These are phyloP conservation scores for Pampus argenteus DNA, from an alignment of 2,797 vertebrate species.

Conservation along the genomic window DNA sequence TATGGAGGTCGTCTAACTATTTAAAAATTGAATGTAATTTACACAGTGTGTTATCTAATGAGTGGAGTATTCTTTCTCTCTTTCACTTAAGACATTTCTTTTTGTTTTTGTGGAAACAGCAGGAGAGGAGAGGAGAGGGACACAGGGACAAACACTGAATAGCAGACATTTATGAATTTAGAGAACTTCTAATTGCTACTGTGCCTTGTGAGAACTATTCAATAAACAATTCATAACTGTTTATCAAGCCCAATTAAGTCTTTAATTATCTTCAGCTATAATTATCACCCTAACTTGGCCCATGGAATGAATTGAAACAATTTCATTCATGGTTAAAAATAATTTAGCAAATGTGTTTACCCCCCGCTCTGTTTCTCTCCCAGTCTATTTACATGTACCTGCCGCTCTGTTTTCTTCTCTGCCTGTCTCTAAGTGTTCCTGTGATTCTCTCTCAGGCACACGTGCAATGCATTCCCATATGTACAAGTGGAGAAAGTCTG, in stretches of 20 bases:
- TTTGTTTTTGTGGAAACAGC: background rate
- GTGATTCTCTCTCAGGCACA: constrained; percentile 40
- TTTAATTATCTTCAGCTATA: constrained; percentile 71
- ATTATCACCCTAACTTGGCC: constrained; percentile 63
- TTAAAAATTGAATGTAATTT: background rate
- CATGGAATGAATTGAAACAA: constrained; percentile 66
- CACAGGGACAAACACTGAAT: constrained; percentile 29
- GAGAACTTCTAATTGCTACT: constrained; percentile 66
- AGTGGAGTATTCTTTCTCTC: background rate
- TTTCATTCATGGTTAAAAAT: constrained; percentile 45
- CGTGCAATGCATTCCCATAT: constrained; percentile 28
- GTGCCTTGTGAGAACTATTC: constrained; percentile 65
- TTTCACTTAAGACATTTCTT: background rate
- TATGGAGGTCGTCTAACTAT: background rate
- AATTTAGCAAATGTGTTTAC: constrained; percentile 23
- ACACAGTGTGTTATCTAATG: background rate
- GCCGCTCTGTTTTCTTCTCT: constrained; percentile 11
- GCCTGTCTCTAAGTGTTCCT: constrained; percentile 18
- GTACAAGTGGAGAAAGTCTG: constrained; percentile 33
- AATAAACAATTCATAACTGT: constrained; percentile 73
- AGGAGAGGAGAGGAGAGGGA: constrained; percentile 12
- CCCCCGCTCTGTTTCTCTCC: background rate
- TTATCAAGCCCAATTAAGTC: constrained; percentile 75
- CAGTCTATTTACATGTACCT: constrained; percentile 20
- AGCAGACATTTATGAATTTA: constrained; percentile 53